Percentiles rank a stretch among this genome's conserved stretches.
Conservation (phyloP, 2,113 vertebrate species). For the Cyanocitta stelleri region DNA sequence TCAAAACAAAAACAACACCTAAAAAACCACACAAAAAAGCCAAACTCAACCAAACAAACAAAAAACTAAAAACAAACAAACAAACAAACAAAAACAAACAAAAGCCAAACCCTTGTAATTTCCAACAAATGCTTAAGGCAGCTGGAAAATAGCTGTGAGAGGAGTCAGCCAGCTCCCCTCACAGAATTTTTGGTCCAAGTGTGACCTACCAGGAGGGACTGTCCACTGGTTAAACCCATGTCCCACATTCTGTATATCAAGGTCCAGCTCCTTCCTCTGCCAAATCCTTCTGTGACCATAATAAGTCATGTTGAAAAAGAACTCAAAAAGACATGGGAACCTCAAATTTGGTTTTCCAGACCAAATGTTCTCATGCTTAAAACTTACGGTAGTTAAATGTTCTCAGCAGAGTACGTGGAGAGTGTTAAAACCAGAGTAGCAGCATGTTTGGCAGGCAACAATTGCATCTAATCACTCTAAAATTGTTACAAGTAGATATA, state of each 20-base stretch:
- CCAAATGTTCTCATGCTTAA: background rate
- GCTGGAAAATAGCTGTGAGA: background rate
- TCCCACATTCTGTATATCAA: background rate
- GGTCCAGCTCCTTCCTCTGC: background rate
- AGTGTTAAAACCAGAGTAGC: background rate
- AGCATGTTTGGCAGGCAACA: background rate
- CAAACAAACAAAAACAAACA: background rate
- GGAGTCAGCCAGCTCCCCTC: background rate
- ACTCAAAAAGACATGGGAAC: background rate
- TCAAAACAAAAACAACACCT: background rate
- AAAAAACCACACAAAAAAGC: background rate
- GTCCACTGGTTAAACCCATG: background rate
- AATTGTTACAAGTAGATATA: background rate
- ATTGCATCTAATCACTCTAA: background rate
- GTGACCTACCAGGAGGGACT: background rate
- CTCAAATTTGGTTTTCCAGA: background rate
- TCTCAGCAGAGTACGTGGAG: background rate
- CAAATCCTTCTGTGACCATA: background rate
- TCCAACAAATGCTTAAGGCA: background rate
- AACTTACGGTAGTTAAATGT: fast-evolving
- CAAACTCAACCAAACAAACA: background rate
- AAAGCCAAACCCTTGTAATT: background rate
- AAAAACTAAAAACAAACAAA: background rate
- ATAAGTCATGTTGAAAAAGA: background rate
- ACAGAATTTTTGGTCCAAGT: background rate